Evolutionary conservation across 1,140 invertebrate species (phyloP), one percentile per base, ranked within the genome.

Genomic region (Trachymyrmex septentrionalis): DNA sequence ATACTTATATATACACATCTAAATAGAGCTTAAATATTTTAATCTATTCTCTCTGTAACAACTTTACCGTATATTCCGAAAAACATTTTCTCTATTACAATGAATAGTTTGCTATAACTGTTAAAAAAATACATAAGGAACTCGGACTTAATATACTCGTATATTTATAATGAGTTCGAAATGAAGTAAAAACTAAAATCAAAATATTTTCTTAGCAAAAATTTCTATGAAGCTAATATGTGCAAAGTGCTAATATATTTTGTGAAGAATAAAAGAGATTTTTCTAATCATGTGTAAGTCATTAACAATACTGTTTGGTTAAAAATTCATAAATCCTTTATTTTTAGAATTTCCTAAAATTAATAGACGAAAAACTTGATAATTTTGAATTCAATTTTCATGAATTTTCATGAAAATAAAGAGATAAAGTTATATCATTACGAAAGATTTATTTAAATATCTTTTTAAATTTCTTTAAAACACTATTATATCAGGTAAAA

Each of bases 161-260:
- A 21, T 34, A 44, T 24, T 69, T 6, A 53, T 53, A 12, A 80
- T 38, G n/a, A 80, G n/a, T 55, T 53, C 12, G 14, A 67, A 38
- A n/a, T 67, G 5, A 10, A 44, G 44, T 48, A 44, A 44, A 67
- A 66, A 34, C 16, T 0, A n/a, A 30, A 67, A 24, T 75, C 55
- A 75, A 53, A 72, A 24, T 67, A 38, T 81, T 55, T 69, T 67
- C 19, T 38, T 24, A 55, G n/a, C 7, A 3, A 53, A 50, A 80
- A n/a, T 80, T 55, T 55, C 9, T 69, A 53, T 38, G n/a, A 34
- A 67, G 3, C 4, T 44, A 38, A 77, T 50, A 55, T 7, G 1
- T 81, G 24, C 19, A 24, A 81, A 71, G 30, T n/a, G n/a, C n/a
- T n/a, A n/a, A 71, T 81, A 81, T 59, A 81, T 59, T 71, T 81